Conservation (phyloP, 1,140 invertebrate species). For the Pseudomyrmex concolor region DNA sequence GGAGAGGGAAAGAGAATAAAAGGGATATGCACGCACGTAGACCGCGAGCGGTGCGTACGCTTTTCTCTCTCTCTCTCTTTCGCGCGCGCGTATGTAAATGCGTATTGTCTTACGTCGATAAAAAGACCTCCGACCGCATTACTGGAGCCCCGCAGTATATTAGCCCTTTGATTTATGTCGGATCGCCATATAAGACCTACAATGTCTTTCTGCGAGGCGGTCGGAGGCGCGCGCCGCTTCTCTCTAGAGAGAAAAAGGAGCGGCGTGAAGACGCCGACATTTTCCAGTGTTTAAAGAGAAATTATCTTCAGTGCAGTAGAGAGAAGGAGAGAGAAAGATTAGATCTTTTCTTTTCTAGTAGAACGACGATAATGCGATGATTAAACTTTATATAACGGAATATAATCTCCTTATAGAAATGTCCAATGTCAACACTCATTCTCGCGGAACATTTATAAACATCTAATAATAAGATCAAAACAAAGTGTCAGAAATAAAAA, state of each 20-base stretch:
- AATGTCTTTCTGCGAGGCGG: slow-evolving; percentile 68
- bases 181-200: slow-evolving; percentile 79
- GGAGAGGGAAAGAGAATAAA: background rate
- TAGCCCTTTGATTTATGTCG: slow-evolving; percentile 84
- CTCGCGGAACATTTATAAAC: too few species aligned
- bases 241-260: background rate
- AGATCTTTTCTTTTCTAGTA: too few species aligned
- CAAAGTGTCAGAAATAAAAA: too few species aligned
- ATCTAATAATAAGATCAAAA: too few species aligned
- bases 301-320: background rate
- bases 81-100: slow-evolving; percentile 81
- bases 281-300: slow-evolving; percentile 6
- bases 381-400: too few species aligned
- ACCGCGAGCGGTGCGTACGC: slow-evolving; percentile 49
- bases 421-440: too few species aligned
- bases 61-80: slow-evolving; percentile 33
- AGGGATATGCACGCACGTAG: background rate
- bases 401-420: too few species aligned
- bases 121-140: slow-evolving; percentile 83
- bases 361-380: too few species aligned
- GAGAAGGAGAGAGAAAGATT: too few species aligned
- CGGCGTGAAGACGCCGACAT: background rate
- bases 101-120: slow-evolving; percentile 84
- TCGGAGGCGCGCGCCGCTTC: slow-evolving; percentile 1
- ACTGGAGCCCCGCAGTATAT: slow-evolving; percentile 80